Evolutionary conservation across 2,113 vertebrate species (phyloP).

Genomic region (Chaetodon auriga): DNA sequence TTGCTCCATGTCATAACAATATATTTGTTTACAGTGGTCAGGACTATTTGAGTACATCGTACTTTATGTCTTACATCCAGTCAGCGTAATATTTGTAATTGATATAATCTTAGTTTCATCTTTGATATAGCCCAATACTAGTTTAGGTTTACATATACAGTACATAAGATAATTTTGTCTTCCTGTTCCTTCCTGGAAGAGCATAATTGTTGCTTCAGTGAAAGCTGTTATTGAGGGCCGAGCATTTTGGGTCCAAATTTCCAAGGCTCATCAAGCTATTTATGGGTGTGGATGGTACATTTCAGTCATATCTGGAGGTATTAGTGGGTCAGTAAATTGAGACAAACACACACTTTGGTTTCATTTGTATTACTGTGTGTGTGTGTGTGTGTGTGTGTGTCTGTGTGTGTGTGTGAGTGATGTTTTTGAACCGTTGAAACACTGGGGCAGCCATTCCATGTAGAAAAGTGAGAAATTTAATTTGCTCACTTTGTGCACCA

Average conservation of each 20-base stretch:
- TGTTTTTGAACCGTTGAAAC: neutral
- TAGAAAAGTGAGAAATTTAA: neutral
- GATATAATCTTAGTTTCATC: too few species aligned
- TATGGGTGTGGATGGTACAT: neutral
- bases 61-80: too few species aligned
- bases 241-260: neutral
- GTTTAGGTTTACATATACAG: neutral
- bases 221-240: neutral
- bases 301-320: neutral
- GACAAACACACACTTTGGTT: neutral
- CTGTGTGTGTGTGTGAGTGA: too few species aligned
- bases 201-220: too few species aligned
- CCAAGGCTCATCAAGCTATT: neutral
- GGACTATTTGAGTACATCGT: neutral
- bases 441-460: neutral
- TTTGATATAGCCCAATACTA: too few species aligned
- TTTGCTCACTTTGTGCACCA: neutral
- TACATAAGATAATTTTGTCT: neutral
- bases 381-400: too few species aligned
- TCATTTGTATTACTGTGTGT: too few species aligned
- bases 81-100: too few species aligned
- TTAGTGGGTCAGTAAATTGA: neutral
- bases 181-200: neutral
- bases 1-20: neutral
- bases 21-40: neutral